A percentile compares a stretch with the other conserved stretches of the same genome.
These are phyloP conservation scores for Harpagifer antarcticus DNA, from an alignment of 2,797 vertebrate genomes.

Conservation along the genomic window DNA sequence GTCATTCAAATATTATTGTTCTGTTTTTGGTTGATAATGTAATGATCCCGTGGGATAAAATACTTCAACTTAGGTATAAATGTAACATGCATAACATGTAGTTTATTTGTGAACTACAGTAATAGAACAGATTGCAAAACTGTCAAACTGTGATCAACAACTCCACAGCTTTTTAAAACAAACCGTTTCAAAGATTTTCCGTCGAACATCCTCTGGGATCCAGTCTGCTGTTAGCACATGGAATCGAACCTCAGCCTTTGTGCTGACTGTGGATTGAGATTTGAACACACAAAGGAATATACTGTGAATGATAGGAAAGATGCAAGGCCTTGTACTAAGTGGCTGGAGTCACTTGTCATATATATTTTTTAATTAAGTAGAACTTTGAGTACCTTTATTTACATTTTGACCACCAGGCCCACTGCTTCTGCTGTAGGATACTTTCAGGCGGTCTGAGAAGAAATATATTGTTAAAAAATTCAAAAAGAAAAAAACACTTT, in stretches of 20 bases:
- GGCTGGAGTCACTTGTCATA: neutral
- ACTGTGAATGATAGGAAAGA: neutral
- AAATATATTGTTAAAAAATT: neutral
- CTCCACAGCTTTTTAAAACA: neutral
- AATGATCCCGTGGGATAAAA: neutral
- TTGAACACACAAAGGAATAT: neutral
- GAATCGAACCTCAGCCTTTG: slow-evolving; percentile 94
- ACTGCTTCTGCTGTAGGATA: slow-evolving; percentile 92
- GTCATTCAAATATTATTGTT: neutral
- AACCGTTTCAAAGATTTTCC: slow-evolving; percentile 88
- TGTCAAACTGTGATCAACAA: neutral
- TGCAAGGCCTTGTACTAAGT: neutral
- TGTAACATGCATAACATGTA: neutral
- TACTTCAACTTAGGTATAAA: neutral
- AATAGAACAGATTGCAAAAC: neutral
- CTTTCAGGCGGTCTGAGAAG: slow-evolving; percentile 86
- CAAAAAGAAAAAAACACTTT: neutral
- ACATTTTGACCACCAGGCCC: slow-evolving; percentile 96
- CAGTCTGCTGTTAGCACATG: slow-evolving; percentile 93
- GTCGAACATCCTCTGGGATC: slow-evolving; percentile 88
- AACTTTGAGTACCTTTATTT: slow-evolving; percentile 91
- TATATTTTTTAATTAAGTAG: neutral
- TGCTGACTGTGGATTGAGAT: slow-evolving; percentile 84
- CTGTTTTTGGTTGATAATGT: neutral
- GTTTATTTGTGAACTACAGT: neutral